phyloP scores from a whole-genome alignment of 2,797 vertebrate species.

The Sebastes matsubarae region DNA sequence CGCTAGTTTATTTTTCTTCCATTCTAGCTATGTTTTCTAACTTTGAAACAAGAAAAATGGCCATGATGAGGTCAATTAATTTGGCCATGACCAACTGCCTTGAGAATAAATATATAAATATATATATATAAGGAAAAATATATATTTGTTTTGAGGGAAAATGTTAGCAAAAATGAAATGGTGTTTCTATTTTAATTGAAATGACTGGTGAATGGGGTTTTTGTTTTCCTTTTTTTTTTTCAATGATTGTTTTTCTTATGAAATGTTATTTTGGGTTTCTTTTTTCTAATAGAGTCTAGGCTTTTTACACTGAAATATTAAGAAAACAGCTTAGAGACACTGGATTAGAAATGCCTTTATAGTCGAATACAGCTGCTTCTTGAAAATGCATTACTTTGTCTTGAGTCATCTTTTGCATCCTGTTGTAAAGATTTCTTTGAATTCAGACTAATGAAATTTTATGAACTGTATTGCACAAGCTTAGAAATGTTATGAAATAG shows the following conservation, averaged over 20 bases:
- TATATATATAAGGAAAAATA: conserved; percentile 75
- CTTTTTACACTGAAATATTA: conserved; percentile 89
- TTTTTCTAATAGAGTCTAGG: conserved; percentile 84
- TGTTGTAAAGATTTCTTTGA: conserved; percentile 5
- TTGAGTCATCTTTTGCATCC: conserved; percentile 59
- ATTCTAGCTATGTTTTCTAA: conserved; percentile 76
- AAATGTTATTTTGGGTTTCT: conserved; percentile 79
- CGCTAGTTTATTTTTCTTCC: conserved; percentile 56
- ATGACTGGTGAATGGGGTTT: conserved; percentile 84
- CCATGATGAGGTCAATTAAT: conserved; percentile 79
- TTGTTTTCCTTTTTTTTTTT: conserved; percentile 57
- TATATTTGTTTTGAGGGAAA: conserved; percentile 86
- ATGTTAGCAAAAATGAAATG: conserved; percentile 76
- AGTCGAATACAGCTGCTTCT: conserved; percentile 87
- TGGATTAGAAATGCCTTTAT: conserved; percentile 87
- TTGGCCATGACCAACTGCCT: conserved; percentile 85
- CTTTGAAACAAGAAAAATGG: conserved; percentile 75
- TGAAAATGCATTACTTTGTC: conserved; percentile 78
- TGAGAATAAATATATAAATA: conserved; percentile 82
- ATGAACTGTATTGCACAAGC: not conserved
- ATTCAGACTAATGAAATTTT: not conserved
- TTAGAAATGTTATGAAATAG: not conserved
- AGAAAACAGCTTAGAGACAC: conserved; percentile 86
- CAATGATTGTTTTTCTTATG: conserved; percentile 78
- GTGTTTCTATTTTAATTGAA: conserved; percentile 86